Evolutionary conservation across 2,797 vertebrate genomes (phyloP), one percentile per base, ranked within the genome.

Genomic region (Siniperca undulata): DNA sequence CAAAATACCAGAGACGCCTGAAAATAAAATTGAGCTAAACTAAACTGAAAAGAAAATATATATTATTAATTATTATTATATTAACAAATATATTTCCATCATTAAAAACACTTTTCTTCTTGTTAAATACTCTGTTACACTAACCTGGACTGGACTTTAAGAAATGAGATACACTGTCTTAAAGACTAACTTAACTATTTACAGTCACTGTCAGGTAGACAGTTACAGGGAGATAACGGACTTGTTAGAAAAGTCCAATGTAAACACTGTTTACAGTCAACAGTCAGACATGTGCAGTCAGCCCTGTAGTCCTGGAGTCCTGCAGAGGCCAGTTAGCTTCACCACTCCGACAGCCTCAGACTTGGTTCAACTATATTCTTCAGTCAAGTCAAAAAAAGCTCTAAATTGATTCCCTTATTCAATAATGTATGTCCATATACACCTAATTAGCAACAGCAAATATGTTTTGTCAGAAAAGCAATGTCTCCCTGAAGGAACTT

Each of bases 201-300:
- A 10, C 8, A 9, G 78, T 60, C 7, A 2, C 44, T 52, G 0
- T 53, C 24, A 61, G 17, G 27, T 4, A 1, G 34, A 53, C 78
- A 9, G 46, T 34, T 16, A 20, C 0, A 42, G 40, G 3, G 12
- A 73, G 48, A 17, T 7, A 24, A 34, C 13, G 2, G 66, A 69
- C 76, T 3, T 5, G 72, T 69, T 44, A 3, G 58, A 87, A 69
- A 2, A 10, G 64, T 65, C 19, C 5, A 1, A 5, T 61, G 64
- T 65, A 64, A 78, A 76, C 66, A 38, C 8, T 24, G 66, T 77
- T 78, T 74, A 80, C 46, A 78, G 73, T 58, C 46, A 77, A 19
- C 77, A 71, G 50, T 34, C n/a, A 36, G 58, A 60, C 59, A 58
- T 11, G 44, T 52, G 36, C 61, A 19, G 59, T 16, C 30, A 7